Evolutionary conservation across 1,140 invertebrate genomes (phyloP), one percentile per base, ranked within the genome.

Genomic region (Macrotrachela quadricornifera): DNA sequence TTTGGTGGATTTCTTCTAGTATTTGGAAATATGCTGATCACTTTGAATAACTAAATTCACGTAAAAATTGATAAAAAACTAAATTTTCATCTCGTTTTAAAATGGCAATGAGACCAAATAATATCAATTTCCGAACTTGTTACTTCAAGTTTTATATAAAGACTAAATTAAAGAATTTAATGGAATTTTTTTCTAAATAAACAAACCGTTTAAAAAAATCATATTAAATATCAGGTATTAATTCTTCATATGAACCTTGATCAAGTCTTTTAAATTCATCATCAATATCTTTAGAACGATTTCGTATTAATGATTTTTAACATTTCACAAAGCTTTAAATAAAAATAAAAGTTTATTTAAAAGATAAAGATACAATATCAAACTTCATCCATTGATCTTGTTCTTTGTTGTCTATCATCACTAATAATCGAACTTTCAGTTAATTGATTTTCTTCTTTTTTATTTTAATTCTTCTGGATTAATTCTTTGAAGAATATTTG

Each of bases 21-120:
- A 57, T 69, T 70, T n/a, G 66, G 64, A 59, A 69, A 11, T 63
- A 57, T 10, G 67, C 68, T 16, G 65, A 65, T 41, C 58, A 58
- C 50, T 60, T 57, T 10, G 64, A 65, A 56, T 65, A 68, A 12
- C 67, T 65, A 60, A 70, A 70, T 59, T 68, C 64, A 21, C 68
- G 61, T 43, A 68, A 59, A 62, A 70, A 70, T 59, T 70, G 61
- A 36, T 60, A 57, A 46, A 63, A 70, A 17, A 69, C 67, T 12
- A 70, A 55, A 12, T 62, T 67, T 51, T 63, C 63, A 54, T 67
- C 62, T 12, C 61, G 58, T 59, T 69, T 69, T 38, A 64, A 64
- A 44, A 70, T 69, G 57, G 68, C 68, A 13, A 65, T 66, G 45
- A 62, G 59, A 4, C 68, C 68, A 70, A 16, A 70, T 44, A 37